Base-by-base conservation (phyloP, 1,140 invertebrate genomes). In the Ceratosolen fusciceps region DNA sequence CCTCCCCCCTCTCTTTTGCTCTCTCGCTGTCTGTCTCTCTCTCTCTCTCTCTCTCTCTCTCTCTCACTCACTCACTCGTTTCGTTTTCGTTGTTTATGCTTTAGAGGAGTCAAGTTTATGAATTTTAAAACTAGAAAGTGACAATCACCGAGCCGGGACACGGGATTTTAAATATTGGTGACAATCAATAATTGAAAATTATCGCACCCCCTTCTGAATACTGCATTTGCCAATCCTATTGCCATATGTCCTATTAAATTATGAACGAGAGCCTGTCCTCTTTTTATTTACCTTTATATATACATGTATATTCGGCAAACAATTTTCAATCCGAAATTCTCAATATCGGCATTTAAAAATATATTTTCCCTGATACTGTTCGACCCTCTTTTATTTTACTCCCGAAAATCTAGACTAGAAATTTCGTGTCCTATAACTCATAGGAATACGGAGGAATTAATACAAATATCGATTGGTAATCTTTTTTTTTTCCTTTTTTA, bases 171-270 rank as follows among this genome's bases (percentile, higher is more conserved):
- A 68, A 43, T n/a, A 5, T 21, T 24, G 65, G 4, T 19, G 37
- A n/a, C 8, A 24, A 24, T 68, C 14, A 68, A 68, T 68, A 68
- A 68, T 68, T 19, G 65, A 68, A 68, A 43, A 68, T 68, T 43
- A 68, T 68, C 37, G 65, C n/a, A n/a, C 8, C 19, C 2, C 24
- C 21, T 68, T n/a, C 43, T n/a, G 65, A 68, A 68, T 68, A 68
- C 37, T 68, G 21, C 19, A 24, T 43, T 68, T 68, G 60, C 29
- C 7, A 16, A 16, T 37, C 9, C 26, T 8, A 19, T n/a, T 19
- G 8, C 19, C 7, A 37, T 29, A 37, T 37, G 31, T 65, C 9
- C 60, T 29, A 29, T 65, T 19, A 12, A 65, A 65, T 65, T 65
- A 31, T 65, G 16, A 8, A 31, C 10, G 31, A 19, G n/a, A 37